Evolutionary conservation across 2,797 vertebrate species (phyloP), one percentile per base, ranked within the genome.

Genomic region (Discoglossus pictus): DNA sequence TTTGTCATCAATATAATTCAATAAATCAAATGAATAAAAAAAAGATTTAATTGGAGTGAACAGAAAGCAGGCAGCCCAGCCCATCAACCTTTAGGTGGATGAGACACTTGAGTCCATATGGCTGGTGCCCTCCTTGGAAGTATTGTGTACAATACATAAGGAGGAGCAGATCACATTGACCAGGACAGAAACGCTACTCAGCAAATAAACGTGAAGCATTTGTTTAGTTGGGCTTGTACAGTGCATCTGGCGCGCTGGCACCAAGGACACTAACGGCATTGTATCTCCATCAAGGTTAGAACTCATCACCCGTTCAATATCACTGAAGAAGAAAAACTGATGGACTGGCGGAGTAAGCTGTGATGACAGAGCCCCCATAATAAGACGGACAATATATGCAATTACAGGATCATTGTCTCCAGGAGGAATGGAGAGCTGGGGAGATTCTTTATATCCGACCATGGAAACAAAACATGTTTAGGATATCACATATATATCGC

Each of bases 301-400:
- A 21, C 25, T 60, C 46, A 11, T 59, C 36, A 34, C 34, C 43
- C 54, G 27, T 55, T 63, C 39, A 59, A 13, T 39, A 9, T 21
- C 55, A 36, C 44, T 60, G 46, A 60, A 68, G 55, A 51, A 46
- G 55, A 68, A 68, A 68, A 68, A 68, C 9, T 60, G 65, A 67
- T 68, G 12, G 24, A 12, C 46, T 51, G 42, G 10, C 46, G 17
- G 48, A 58, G 64, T 50, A 51, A 38, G 20, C 40, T 31, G 23
- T 48, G 20, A 50, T 51, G 36, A 47, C 34, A 59, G 18, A 58
- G 24, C 16, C 24, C 25, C 12, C 17, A 31, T 39, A 50, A 20
- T 47, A 47, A 10, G 10, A 23, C 27, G 15, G 17, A 16, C 21
- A 50, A 39, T 25, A 34, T 58, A 53, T 39, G 43, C 58, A 51